Conservation (phyloP, 2,797 vertebrate genomes). For the Orientallactaga sibirica region DNA sequence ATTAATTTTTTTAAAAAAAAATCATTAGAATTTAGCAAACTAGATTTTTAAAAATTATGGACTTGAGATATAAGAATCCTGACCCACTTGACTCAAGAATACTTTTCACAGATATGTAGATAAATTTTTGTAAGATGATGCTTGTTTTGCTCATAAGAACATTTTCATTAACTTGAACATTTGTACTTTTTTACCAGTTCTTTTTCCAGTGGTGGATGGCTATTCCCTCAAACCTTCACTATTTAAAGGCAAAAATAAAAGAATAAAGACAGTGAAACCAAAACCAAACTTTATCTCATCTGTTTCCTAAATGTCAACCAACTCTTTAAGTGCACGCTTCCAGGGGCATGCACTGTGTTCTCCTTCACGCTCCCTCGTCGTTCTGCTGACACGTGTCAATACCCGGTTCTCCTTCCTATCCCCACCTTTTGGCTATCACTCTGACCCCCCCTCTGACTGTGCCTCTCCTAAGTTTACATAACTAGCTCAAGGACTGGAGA, state of each 20-base stretch:
- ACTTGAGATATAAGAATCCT: background rate
- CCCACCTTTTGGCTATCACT: background rate
- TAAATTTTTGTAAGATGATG: constrained; percentile 48
- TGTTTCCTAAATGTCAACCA: background rate
- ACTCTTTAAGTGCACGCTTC: background rate
- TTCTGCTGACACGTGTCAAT: background rate
- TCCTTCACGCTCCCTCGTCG: background rate
- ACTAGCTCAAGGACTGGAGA: constrained; percentile 23
- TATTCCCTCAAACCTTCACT: constrained; percentile 1
- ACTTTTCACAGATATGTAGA: constrained; percentile 18
- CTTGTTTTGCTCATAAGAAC: constrained; percentile 52
- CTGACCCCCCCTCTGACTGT: background rate
- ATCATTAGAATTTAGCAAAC: constrained; percentile 59
- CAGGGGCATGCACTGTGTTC: background rate
- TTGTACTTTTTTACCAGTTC: constrained; percentile 35
- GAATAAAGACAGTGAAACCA: background rate
- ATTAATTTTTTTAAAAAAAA: constrained; percentile 16
- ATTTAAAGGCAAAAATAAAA: constrained; percentile 1
- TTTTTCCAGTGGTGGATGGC: constrained; percentile 2
- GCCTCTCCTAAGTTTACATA: constrained; percentile 39
- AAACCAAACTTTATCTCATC: constrained; percentile 14
- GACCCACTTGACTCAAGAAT: constrained; percentile 44
- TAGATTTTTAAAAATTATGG: constrained; percentile 34
- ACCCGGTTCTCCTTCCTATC: background rate
- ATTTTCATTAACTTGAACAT: constrained; percentile 37